Conservation (phyloP, 2,888 invertebrate species). For the Rhimphoctona megacephalus region DNA sequence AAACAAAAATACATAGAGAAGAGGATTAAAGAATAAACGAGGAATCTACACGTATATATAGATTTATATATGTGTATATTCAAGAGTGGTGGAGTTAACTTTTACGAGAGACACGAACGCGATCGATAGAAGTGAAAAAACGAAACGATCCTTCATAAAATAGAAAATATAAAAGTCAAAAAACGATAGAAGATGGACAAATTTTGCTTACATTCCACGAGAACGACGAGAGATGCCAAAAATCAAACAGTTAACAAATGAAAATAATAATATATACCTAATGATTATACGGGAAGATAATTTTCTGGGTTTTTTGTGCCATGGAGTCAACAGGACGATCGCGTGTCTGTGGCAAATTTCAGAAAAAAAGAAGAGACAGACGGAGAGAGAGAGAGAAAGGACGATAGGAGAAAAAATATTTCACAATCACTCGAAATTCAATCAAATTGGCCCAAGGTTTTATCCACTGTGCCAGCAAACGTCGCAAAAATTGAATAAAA, state of each 20-base stretch:
- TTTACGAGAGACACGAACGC: slow-evolving; percentile 7
- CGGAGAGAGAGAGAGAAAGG: neutral
- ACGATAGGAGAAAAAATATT: slow-evolving; percentile 23
- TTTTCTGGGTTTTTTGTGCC: neutral
- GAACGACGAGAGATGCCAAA: slow-evolving; percentile 56
- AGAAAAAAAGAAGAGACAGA: neutral
- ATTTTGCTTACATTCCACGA: neutral
- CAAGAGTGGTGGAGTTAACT: neutral
- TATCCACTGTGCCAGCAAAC: slow-evolving; percentile 22
- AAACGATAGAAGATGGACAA: neutral
- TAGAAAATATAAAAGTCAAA: slow-evolving; percentile 33
- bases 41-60: neutral
- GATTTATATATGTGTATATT: neutral
- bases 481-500: slow-evolving; percentile 17
- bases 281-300: slow-evolving; percentile 45
- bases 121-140: neutral
- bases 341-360: neutral
- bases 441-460: slow-evolving; percentile 59
- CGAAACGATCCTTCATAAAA: slow-evolving; percentile 42
- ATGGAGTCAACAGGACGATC: neutral
- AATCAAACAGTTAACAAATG: slow-evolving; percentile 54
- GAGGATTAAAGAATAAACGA: slow-evolving; percentile 24
- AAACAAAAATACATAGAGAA: slow-evolving; percentile 38
- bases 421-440: slow-evolving; percentile 67
- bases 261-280: slow-evolving; percentile 28